phyloP scores from a whole-genome alignment of 2,888 invertebrate species.

The Drosophila lacicola region DNA sequence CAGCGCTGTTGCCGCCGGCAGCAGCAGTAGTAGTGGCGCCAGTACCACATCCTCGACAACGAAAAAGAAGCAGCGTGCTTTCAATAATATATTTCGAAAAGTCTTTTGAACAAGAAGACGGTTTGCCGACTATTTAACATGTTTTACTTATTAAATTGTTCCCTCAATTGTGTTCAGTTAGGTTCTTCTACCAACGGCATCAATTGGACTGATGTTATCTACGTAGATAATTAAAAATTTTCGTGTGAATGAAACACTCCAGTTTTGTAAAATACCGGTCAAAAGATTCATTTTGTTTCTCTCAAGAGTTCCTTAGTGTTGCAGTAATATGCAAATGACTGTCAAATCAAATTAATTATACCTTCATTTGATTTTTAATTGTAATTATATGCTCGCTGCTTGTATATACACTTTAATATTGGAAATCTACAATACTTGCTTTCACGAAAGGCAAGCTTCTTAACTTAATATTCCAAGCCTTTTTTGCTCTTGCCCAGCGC shows the following conservation, averaged over 20 bases:
- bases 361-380: conserved; percentile 30
- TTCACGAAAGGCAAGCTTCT: conserved; percentile 15
- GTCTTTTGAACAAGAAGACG: conserved; percentile 88
- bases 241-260: conserved; percentile 22
- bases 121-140: conserved; percentile 43
- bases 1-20: conserved; percentile 40
- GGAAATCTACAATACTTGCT: conserved; percentile 3
- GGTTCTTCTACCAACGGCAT: not conserved
- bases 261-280: conserved; percentile 19
- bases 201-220: conserved; percentile 27
- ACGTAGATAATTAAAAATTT: conserved; percentile 23
- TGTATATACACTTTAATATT: conserved; percentile 23
- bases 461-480: conserved; percentile 39
- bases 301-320: conserved; percentile 70
- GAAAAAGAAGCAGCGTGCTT: conserved; percentile 88
- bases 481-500: conserved; percentile 24
- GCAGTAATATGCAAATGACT: conserved; percentile 70
- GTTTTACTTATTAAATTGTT: conserved; percentile 21
- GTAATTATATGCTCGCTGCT: conserved; percentile 39
- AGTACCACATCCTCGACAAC: conserved; percentile 79
- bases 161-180: conserved; percentile 26
- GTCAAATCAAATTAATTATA: conserved; percentile 47
- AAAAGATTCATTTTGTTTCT: conserved; percentile 35
- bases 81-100: conserved; percentile 92
- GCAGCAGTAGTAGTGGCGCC: conserved; percentile 79